phyloP scores from a whole-genome alignment of 2,888 invertebrate genomes.

The Anthoptus insignis region DNA sequence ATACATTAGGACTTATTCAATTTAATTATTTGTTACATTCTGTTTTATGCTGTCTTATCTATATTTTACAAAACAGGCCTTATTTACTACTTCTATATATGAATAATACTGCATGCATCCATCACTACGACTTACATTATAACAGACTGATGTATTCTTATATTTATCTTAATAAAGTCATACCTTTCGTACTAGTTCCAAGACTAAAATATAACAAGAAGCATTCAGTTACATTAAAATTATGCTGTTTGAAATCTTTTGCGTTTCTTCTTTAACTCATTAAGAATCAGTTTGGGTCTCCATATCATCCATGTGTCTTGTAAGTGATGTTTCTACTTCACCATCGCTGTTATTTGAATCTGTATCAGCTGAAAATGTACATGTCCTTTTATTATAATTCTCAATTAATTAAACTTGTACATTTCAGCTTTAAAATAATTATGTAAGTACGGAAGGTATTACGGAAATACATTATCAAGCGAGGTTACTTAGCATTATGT shows the following conservation, averaged over 20 bases:
- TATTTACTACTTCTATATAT: constrained; percentile 35
- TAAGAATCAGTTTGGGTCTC: constrained; percentile 71
- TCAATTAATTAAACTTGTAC: too few species aligned
- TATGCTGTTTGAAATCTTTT: background rate
- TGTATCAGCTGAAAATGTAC: constrained; percentile 61
- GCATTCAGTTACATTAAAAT: background rate
- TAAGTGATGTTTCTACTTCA: constrained; percentile 72
- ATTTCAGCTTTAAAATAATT: too few species aligned
- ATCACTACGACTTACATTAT: constrained; percentile 21
- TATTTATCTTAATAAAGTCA: background rate
- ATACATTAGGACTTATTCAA: too few species aligned
- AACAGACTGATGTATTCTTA: background rate
- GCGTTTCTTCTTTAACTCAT: constrained; percentile 16
- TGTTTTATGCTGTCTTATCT: background rate
- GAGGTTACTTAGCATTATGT: too few species aligned
- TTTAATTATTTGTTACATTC: too few species aligned
- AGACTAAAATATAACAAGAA: too few species aligned
- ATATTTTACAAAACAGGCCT: constrained; percentile 19
- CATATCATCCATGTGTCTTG: constrained; percentile 63
- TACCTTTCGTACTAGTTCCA: background rate
- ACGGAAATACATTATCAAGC: too few species aligned
- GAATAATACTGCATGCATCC: constrained; percentile 54
- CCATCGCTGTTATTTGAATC: constrained; percentile 73
- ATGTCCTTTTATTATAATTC: background rate
- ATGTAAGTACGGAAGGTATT: too few species aligned